Evolutionary conservation across 2,888 invertebrate genomes (phyloP).

Genomic region (Gymnoscelis rufifasciata): DNA sequence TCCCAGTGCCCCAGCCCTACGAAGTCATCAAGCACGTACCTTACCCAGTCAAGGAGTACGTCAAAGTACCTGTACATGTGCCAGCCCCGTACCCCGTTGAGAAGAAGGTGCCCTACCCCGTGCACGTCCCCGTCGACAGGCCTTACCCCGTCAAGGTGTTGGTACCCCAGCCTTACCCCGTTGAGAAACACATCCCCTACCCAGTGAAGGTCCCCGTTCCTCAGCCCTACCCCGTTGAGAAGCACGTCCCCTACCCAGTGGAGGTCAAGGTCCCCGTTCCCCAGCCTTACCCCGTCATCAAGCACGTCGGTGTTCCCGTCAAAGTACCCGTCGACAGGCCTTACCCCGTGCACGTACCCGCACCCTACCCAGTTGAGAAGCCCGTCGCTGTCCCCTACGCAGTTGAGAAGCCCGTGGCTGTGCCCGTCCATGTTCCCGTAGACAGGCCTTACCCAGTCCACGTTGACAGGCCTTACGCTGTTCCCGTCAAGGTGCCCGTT

Average conservation of each 20-base stretch:
- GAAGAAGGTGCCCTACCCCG: slow-evolving; percentile 85
- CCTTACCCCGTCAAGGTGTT: slow-evolving; percentile 88
- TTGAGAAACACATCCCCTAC: slow-evolving; percentile 85
- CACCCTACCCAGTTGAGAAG: slow-evolving; percentile 80
- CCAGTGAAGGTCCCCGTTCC: slow-evolving; percentile 88
- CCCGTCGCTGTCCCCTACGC: slow-evolving; percentile 81
- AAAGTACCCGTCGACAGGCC: slow-evolving; percentile 85
- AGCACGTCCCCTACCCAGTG: slow-evolving; percentile 85
- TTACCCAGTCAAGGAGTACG: slow-evolving; percentile 86
- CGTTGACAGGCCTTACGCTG: slow-evolving; percentile 72
- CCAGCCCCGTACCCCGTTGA: slow-evolving; percentile 88
- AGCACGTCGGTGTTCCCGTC: slow-evolving; percentile 82
- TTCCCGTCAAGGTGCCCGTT: slow-evolving; percentile 78
- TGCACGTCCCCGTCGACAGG: slow-evolving; percentile 85
- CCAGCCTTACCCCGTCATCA: slow-evolving; percentile 85
- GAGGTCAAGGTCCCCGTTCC: slow-evolving; percentile 86
- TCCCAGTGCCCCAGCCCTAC: slow-evolving; percentile 84
- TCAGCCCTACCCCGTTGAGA: slow-evolving; percentile 87
- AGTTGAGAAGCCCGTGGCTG: slow-evolving; percentile 82
- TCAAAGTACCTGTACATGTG: slow-evolving; percentile 88
- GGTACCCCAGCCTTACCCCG: slow-evolving; percentile 89
- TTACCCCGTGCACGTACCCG: slow-evolving; percentile 83
- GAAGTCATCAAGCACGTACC: slow-evolving; percentile 84
- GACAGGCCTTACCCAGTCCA: slow-evolving; percentile 81
- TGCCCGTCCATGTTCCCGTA: slow-evolving; percentile 81